These are phyloP conservation scores for Lithophane semibrunnea DNA, from an alignment of 2,888 invertebrate species.

Conservation along the genomic window DNA sequence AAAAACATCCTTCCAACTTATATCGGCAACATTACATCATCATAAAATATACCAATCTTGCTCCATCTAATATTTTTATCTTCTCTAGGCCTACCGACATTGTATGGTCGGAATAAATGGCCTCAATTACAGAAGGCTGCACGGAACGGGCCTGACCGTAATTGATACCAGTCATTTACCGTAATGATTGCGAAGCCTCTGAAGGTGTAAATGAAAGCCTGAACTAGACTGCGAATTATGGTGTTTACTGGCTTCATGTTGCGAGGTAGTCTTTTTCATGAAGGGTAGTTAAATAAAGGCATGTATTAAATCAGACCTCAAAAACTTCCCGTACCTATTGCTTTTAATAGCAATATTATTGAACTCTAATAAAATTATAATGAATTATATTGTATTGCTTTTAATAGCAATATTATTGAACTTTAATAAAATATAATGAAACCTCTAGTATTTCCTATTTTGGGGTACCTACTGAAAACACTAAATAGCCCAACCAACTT, in stretches of 20 bases:
- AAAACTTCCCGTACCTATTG: no score
- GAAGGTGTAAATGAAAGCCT: constrained; percentile 52
- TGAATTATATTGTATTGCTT: no score
- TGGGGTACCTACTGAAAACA: no score
- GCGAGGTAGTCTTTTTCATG: background rate
- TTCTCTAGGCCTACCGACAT: background rate
- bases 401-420: no score
- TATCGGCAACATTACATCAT: background rate
- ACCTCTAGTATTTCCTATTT: no score
- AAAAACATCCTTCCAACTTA: background rate
- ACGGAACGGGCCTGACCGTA: constrained; percentile 36
- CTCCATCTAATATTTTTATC: constrained; percentile 40
- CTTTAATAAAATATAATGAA: no score
- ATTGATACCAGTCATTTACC: constrained; percentile 60
- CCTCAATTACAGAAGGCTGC: constrained; percentile 47
- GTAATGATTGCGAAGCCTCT: constrained; percentile 48
- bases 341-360: no score
- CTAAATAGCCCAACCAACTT: no score
- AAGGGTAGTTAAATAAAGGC: no score
- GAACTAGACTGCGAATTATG: constrained; percentile 33
- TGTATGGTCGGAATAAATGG: constrained; percentile 51
- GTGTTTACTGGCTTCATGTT: constrained; percentile 10
- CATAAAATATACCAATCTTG: background rate
- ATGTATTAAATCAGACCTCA: no score
- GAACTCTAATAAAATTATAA: no score